Conservation (phyloP, 2,113 vertebrate genomes). For the Strix aluco region DNA sequence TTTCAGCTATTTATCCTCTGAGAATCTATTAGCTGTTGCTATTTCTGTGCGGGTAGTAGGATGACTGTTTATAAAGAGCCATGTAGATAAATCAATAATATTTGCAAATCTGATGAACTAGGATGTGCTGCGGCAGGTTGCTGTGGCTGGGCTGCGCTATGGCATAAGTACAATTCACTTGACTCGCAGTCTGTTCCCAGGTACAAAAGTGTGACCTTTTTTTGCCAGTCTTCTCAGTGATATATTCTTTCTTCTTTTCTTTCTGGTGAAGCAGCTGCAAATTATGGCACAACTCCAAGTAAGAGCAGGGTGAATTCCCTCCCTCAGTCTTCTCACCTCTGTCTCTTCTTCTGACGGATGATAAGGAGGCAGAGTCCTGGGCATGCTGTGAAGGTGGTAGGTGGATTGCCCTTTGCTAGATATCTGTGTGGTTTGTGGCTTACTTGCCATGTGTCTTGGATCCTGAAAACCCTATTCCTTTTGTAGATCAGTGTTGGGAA, state of each 20-base stretch:
- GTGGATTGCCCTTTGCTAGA: not conserved
- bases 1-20: constrained; percentile 38
- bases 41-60: not conserved
- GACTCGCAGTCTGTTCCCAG: not conserved
- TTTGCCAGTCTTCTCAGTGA: not conserved
- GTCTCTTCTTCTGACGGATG: not conserved
- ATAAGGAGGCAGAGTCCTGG: not conserved
- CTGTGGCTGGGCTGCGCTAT: not conserved
- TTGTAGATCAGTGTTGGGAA: not conserved
- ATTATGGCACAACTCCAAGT: not conserved
- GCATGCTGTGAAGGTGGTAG: fast-evolving
- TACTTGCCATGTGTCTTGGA: not conserved
- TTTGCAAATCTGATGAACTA: constrained; percentile 20
- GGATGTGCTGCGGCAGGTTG: not conserved
- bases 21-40: constrained; percentile 8
- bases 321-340: not conserved
- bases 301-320: not conserved
- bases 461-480: not conserved
- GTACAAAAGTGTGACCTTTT: not conserved
- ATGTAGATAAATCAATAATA: constrained; percentile 33
- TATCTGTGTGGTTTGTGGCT: not conserved
- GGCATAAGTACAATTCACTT: not conserved
- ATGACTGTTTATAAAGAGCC: constrained; percentile 9
- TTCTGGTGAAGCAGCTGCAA: not conserved
- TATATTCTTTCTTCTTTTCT: not conserved